Evolutionary conservation across 2,797 vertebrate species (phyloP).

Genomic region (Remorina albescens): DNA sequence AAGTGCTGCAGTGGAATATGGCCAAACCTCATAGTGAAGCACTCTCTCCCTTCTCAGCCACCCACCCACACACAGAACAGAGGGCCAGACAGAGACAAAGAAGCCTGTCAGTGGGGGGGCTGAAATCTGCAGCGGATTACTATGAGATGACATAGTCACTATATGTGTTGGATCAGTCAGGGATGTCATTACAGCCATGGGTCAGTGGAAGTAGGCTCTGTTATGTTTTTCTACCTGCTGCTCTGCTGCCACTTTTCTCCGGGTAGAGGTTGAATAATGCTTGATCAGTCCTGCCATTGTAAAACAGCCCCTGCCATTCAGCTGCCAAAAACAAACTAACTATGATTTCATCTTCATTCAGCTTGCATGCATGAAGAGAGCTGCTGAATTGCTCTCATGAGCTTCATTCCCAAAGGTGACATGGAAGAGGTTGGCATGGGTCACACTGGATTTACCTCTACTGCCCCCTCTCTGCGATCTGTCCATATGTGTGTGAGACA

Average conservation of each 20-base stretch:
- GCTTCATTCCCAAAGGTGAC: constrained; percentile 23
- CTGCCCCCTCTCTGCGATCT: constrained; percentile 59
- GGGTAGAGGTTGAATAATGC: constrained; percentile 16
- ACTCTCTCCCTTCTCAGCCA: background rate
- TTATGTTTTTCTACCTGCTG: constrained; percentile 13
- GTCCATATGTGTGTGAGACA: background rate
- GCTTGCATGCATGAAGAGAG: background rate
- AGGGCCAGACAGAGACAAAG: constrained; percentile 47
- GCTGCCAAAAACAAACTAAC: background rate
- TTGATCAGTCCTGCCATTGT: constrained; percentile 1
- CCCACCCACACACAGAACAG: constrained; percentile 14
- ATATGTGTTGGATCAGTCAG: constrained; percentile 23
- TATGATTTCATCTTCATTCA: constrained; percentile 1
- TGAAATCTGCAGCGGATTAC: constrained; percentile 57
- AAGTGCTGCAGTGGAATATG: background rate
- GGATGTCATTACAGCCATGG: constrained; percentile 5
- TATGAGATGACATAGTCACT: constrained; percentile 44
- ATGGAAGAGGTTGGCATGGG: background rate
- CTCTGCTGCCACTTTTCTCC: background rate
- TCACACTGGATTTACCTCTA: constrained; percentile 42
- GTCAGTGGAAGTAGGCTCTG: background rate
- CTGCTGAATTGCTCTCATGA: constrained; percentile 9
- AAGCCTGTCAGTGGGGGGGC: constrained; percentile 35
- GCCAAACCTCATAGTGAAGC: constrained; percentile 7
- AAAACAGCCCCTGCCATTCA: background rate